Evolutionary conservation across 2,888 invertebrate genomes (phyloP).

Genomic region (Athetis lepigone): DNA sequence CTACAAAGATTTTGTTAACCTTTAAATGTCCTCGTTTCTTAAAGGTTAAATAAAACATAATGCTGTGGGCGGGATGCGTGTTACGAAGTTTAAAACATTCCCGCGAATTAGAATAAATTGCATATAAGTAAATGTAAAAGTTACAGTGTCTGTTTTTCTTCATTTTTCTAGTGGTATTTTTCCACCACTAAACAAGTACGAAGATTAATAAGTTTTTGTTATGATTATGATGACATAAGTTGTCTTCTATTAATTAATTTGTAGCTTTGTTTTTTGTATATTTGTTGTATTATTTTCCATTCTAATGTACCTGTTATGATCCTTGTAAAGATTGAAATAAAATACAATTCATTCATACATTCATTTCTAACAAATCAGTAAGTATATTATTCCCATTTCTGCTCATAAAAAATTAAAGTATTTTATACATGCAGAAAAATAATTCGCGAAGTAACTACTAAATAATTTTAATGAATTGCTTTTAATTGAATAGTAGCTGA

Average conservation of each 20-base stretch:
- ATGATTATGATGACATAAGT: too few relatives aligned
- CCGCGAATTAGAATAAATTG: constrained; percentile 18
- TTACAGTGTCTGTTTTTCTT: not conserved
- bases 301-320: too few relatives aligned
- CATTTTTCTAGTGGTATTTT: constrained; percentile 7
- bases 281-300: too few relatives aligned
- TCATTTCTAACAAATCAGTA: too few relatives aligned
- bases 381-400: too few relatives aligned
- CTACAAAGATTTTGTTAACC: constrained; percentile 41
- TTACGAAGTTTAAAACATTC: constrained; percentile 6
- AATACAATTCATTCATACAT: too few relatives aligned
- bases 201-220: not conserved
- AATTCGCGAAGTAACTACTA: not conserved
- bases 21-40: constrained; percentile 32
- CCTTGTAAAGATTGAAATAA: too few relatives aligned
- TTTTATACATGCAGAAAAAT: not conserved
- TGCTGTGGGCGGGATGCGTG: constrained; percentile 19
- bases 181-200: not conserved
- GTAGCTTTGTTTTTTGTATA: too few relatives aligned
- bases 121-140: not conserved
- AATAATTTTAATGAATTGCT: not conserved
- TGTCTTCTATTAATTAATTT: too few relatives aligned
- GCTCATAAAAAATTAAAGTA: constrained; percentile 5
- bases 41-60: constrained; percentile 43
- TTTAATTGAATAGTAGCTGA: constrained; percentile 5